Evolutionary conservation across 2,888 invertebrate species (phyloP).

Genomic region (Bimastos eiseni): DNA sequence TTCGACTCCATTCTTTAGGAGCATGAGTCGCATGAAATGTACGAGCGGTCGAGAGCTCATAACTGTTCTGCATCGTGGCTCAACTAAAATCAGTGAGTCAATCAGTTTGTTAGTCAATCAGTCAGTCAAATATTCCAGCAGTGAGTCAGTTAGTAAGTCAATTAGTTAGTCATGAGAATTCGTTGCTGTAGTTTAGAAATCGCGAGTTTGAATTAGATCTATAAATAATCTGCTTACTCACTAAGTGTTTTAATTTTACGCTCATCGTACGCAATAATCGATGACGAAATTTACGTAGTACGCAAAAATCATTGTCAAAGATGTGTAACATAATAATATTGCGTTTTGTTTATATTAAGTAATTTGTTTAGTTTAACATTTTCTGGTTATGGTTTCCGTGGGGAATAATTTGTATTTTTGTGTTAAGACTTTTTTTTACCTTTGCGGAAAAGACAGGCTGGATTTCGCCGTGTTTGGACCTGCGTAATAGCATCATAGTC

Average conservation of each 20-base stretch:
- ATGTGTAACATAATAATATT: not conserved
- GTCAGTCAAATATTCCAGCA: not conserved
- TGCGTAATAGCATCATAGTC: not conserved
- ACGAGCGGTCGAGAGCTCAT: too few species aligned
- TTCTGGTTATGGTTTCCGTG: not conserved
- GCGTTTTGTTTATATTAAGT: not conserved
- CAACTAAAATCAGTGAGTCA: too few species aligned
- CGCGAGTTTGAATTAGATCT: not conserved
- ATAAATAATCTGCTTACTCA: not conserved
- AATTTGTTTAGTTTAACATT: not conserved
- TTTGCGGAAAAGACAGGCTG: not conserved
- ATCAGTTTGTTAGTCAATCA: too few species aligned
- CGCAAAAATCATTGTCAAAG: not conserved
- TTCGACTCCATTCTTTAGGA: too few species aligned
- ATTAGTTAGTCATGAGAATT: not conserved
- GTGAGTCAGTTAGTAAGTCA: not conserved
- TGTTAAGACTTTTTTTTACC: not conserved
- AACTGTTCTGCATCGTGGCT: too few species aligned
- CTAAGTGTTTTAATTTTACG: not conserved
- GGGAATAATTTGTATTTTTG: not conserved
- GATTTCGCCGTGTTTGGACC: not conserved
- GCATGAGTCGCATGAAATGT: too few species aligned
- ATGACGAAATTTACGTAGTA: slow-evolving; percentile 13
- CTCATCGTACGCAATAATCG: not conserved
- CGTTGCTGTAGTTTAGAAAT: not conserved